A percentile compares a stretch with the other conserved stretches of the same genome.
Evolutionary conservation across 2,113 vertebrate species (phyloP).

Genomic region (Origma solitaria): DNA sequence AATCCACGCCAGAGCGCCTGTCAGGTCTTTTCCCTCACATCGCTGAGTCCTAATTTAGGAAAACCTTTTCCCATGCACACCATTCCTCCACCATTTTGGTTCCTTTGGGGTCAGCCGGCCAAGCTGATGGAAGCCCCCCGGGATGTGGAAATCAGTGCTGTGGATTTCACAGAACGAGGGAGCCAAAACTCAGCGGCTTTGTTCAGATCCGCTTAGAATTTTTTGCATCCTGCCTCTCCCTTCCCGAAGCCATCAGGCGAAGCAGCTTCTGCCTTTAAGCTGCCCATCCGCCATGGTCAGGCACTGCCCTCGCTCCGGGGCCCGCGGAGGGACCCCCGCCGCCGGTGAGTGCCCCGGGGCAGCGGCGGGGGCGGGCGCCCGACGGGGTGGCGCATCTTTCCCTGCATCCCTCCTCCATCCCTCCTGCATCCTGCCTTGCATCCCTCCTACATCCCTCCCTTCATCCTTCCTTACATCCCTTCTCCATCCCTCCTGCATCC

Average conservation of each 20-base stretch:
- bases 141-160: not conserved
- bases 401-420: not conserved
- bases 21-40: fast-evolving
- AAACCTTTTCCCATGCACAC: not conserved
- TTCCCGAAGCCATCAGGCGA: not conserved
- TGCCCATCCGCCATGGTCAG: not conserved
- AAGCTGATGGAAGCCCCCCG: not conserved
- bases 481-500: fast-evolving
- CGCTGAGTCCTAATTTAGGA: not conserved
- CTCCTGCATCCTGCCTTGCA: too few relatives aligned
- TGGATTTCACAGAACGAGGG: not conserved
- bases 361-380: not conserved
- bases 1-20: fast-evolving
- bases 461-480: fast-evolving
- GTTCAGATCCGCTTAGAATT: not conserved
- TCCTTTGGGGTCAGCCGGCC: not conserved
- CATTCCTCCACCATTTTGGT: not conserved
- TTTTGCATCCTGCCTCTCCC: not conserved
- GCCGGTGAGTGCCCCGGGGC: not conserved
- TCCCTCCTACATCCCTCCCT: fast-evolving
- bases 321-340: not conserved
- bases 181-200: not conserved
- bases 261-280: not conserved
- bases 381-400: too few relatives aligned
- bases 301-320: not conserved